phyloP scores from a whole-genome alignment of 2,113 vertebrate genomes.

The Aegithalos caudatus region DNA sequence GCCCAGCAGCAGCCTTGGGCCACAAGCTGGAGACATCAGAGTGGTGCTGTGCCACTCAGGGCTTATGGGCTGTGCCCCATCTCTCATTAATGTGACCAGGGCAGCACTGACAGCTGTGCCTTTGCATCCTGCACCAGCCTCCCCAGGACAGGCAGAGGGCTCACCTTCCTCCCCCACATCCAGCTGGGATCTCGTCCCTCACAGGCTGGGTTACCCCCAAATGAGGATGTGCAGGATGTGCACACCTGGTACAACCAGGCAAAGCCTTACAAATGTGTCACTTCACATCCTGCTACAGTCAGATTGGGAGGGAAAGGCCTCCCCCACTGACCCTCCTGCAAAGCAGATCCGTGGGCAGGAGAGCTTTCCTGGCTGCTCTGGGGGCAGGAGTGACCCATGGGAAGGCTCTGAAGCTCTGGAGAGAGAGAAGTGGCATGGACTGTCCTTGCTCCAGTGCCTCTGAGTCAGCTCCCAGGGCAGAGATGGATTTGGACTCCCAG shows the following conservation, averaged over 20 bases:
- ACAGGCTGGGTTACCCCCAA: too few relatives aligned
- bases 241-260: too few relatives aligned
- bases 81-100: fast-evolving
- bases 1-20: neutral
- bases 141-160: neutral
- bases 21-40: neutral
- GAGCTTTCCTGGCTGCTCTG: neutral
- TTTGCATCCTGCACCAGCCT: neutral
- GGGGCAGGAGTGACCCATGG: neutral
- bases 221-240: too few relatives aligned
- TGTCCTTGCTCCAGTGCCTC: neutral
- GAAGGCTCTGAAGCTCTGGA: neutral
- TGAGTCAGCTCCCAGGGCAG: neutral
- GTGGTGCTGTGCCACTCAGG: neutral
- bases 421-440: neutral
- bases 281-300: neutral
- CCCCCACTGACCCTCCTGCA: neutral
- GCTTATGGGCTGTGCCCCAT: neutral
- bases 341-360: neutral
- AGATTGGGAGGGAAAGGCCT: neutral
- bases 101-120: neutral
- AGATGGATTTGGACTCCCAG: neutral
- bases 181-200: neutral
- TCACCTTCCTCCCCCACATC: neutral
- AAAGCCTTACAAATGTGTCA: neutral